Conservation (phyloP, 2,113 vertebrate species). For the Syngnathoides biaculeatus region DNA sequence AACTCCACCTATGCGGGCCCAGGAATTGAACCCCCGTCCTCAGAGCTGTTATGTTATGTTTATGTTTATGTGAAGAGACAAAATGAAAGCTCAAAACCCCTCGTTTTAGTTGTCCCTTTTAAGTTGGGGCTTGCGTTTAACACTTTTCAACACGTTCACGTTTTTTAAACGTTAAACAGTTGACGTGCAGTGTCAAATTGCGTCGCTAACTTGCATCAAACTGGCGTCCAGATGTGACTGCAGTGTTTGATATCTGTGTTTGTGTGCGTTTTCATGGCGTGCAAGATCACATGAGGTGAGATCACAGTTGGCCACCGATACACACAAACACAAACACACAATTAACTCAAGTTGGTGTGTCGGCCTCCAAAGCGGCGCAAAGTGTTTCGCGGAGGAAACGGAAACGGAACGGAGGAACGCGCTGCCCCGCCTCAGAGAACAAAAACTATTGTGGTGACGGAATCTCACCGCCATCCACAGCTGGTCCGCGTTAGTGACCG, state of each 20-base stretch:
- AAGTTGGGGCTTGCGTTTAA: not conserved
- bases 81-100: not conserved
- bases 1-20: too few species aligned
- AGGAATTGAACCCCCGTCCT: too few species aligned
- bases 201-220: slow-evolving; percentile 43
- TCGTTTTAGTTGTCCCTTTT: too few species aligned
- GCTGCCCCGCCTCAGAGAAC: slow-evolving; percentile 26
- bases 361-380: not conserved
- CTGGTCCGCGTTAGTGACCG: slow-evolving; percentile 58
- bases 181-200: slow-evolving; percentile 16
- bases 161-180: not conserved
- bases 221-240: slow-evolving; percentile 67
- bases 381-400: not conserved
- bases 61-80: not conserved
- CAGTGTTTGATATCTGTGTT: slow-evolving; percentile 15
- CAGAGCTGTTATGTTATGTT: too few species aligned
- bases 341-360: slow-evolving; percentile 3
- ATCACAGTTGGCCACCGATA: slow-evolving; percentile 54
- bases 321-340: not conserved
- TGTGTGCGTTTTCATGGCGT: slow-evolving; percentile 44
- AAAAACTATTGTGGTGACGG: slow-evolving; percentile 29
- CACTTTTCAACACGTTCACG: not conserved
- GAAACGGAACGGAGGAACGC: slow-evolving; percentile 25
- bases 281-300: slow-evolving; percentile 52
- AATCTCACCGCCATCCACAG: slow-evolving; percentile 36